Conservation (phyloP, 2,113 vertebrate species). For the mouse (Mus musculus) region DNA sequence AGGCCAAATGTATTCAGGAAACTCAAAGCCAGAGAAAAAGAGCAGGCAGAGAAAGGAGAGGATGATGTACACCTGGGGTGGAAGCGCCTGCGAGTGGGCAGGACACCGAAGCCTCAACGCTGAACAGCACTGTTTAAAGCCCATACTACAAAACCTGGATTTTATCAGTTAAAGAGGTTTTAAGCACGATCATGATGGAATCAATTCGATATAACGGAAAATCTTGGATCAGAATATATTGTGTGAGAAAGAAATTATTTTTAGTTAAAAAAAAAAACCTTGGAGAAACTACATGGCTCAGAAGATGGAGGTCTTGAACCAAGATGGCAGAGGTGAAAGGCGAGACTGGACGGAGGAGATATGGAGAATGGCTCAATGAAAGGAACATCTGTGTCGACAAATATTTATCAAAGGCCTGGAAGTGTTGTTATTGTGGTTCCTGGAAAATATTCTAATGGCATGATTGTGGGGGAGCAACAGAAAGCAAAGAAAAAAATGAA, state of each 20-base stretch:
- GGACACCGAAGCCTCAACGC: background rate
- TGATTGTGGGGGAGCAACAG: background rate
- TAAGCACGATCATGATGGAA: background rate
- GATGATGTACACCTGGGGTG: rapidly evolving
- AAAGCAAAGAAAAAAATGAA: background rate
- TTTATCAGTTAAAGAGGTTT: background rate
- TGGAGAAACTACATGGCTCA: background rate
- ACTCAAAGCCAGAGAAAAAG: background rate
- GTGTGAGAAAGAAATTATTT: background rate
- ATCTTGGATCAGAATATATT: background rate
- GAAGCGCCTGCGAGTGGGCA: rapidly evolving
- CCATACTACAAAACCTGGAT: background rate
- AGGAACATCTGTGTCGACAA: background rate
- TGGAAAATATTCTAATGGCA: background rate
- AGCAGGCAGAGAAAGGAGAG: background rate
- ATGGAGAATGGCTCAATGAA: background rate
- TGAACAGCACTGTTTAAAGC: background rate
- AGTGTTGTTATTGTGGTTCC: background rate
- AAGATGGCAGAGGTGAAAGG: background rate
- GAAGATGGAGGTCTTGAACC: background rate
- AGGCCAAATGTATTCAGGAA: background rate
- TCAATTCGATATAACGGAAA: background rate
- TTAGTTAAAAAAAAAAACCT: background rate
- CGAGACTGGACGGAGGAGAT: rapidly evolving
- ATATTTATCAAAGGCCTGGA: background rate